phyloP scores from a whole-genome alignment of 2,113 vertebrate genomes.

The Spermophilus dauricus region DNA sequence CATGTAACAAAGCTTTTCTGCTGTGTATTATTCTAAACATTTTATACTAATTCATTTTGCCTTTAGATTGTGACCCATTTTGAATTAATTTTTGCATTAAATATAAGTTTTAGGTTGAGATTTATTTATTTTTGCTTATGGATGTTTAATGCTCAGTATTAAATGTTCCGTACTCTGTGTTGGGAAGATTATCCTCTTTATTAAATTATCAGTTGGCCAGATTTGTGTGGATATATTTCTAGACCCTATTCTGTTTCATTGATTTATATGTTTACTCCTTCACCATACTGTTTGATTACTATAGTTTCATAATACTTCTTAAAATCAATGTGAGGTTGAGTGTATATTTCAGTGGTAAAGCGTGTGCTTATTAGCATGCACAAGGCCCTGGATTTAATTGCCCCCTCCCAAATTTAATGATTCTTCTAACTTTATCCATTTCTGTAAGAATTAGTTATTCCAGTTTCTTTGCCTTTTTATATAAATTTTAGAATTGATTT shows the following conservation, averaged over 20 bases:
- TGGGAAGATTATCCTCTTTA: neutral
- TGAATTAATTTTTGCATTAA: constrained; percentile 38
- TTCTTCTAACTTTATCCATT: constrained; percentile 23
- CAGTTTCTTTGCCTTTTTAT: neutral
- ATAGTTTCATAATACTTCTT: neutral
- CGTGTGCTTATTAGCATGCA: no score
- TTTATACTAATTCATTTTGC: constrained; percentile 5
- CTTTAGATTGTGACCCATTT: neutral
- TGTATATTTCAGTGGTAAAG: neutral
- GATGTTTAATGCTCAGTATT: neutral
- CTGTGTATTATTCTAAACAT: neutral
- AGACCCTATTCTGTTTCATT: constrained; percentile 3
- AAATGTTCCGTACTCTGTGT: neutral
- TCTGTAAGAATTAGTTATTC: constrained; percentile 35
- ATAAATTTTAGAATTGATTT: neutral
- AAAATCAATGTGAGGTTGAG: neutral
- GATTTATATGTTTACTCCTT: constrained; percentile 1
- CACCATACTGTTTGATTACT: neutral
- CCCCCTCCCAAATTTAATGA: neutral
- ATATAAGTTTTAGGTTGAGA: neutral
- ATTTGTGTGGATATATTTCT: constrained; percentile 2
- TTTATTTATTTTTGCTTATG: neutral
- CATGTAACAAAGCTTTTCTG: constrained; percentile 29
- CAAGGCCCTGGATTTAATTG: no score
- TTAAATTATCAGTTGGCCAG: neutral